These are phyloP conservation scores for Arvicanthis niloticus DNA, from an alignment of 2,113 vertebrate species.

Conservation along the genomic window DNA sequence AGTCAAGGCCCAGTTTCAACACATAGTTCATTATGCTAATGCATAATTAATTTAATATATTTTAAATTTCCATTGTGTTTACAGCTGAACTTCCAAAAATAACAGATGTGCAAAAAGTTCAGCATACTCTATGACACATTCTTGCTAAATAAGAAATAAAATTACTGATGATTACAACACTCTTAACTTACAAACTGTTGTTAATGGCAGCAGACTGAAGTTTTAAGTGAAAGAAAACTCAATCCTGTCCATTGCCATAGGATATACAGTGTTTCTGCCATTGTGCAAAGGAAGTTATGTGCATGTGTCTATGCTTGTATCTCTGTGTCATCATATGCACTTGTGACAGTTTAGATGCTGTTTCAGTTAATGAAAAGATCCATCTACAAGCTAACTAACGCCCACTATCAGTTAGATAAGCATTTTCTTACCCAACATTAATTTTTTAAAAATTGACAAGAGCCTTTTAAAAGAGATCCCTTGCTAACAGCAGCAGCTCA, in stretches of 20 bases:
- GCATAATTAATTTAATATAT: background rate
- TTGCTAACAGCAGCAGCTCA: conserved; percentile 56
- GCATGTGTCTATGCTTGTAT: background rate
- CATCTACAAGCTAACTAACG: conserved; percentile 51
- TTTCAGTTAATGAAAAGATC: conserved; percentile 58
- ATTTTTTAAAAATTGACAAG: conserved; percentile 57
- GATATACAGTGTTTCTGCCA: background rate
- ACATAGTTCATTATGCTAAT: background rate
- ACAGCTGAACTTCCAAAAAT: conserved; percentile 14
- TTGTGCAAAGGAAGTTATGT: background rate
- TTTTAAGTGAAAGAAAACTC: background rate
- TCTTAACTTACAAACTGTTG: conserved; percentile 19
- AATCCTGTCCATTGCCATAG: background rate
- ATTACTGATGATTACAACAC: background rate
- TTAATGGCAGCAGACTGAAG: conserved; percentile 14
- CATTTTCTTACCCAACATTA: conserved; percentile 39
- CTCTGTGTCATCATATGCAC: background rate
- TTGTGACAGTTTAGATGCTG: background rate
- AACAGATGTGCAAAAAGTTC: conserved; percentile 1
- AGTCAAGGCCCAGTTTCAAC: background rate
- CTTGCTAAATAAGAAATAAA: background rate
- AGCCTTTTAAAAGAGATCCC: conserved; percentile 69
- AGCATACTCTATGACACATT: background rate
- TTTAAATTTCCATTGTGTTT: background rate
- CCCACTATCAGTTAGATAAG: conserved; percentile 65